Conservation (phyloP, 2,113 vertebrate genomes). For the Oreochromis spilurus region DNA sequence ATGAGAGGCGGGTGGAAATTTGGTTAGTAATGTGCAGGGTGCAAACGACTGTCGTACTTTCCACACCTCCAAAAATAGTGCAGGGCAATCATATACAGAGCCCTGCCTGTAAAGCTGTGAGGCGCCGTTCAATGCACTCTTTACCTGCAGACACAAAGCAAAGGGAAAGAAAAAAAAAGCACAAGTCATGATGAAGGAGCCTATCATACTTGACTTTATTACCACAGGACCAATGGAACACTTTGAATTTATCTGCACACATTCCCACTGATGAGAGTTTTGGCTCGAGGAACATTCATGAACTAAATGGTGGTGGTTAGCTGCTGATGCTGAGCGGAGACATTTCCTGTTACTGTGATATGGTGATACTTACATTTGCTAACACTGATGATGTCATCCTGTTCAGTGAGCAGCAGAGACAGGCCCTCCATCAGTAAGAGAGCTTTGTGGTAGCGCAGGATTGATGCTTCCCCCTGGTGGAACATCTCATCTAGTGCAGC, state of each 20-base stretch:
- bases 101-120: constrained; percentile 84
- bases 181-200: neutral
- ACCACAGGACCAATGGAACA: neutral
- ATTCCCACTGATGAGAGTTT: neutral
- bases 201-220: neutral
- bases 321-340: neutral
- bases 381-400: constrained; percentile 86
- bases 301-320: neutral
- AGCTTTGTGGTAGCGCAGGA: constrained; percentile 89
- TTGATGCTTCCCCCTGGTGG: constrained; percentile 86
- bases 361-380: constrained; percentile 79
- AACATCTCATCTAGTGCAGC: constrained; percentile 98
- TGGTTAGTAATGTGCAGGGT: neutral
- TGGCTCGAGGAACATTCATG: neutral
- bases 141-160: constrained; percentile 76
- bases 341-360: neutral
- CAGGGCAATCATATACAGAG: constrained; percentile 77
- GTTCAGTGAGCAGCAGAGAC: constrained; percentile 83
- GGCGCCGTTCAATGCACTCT: constrained; percentile 89
- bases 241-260: neutral
- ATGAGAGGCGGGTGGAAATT: neutral
- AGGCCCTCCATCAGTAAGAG: constrained; percentile 93
- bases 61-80: neutral
- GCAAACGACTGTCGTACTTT: constrained; percentile 16
- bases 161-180: neutral